These are phyloP conservation scores for Pristionchus exspectatus DNA, from an alignment of 2,888 invertebrate genomes.

Conservation along the genomic window DNA sequence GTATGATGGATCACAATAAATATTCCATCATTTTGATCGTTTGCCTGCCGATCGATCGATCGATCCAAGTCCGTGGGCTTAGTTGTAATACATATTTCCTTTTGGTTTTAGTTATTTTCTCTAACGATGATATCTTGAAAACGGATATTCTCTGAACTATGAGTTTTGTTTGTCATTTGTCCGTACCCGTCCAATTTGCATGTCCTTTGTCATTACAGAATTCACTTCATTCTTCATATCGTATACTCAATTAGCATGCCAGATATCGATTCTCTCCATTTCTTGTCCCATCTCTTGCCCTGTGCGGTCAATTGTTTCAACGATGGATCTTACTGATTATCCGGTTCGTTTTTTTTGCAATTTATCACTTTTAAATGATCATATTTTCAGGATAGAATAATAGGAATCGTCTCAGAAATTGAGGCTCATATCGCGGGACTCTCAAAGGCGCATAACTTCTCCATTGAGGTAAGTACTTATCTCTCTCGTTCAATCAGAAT, in stretches of 20 bases:
- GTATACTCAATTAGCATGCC: constrained; percentile 34
- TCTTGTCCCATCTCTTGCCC: neutral
- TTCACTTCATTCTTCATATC: neutral
- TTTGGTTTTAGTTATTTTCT: neutral
- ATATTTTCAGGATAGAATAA: constrained; percentile 43
- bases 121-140: neutral
- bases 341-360: neutral
- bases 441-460: constrained; percentile 42
- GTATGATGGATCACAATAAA: neutral
- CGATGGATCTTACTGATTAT: constrained; percentile 36
- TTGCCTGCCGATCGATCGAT: too few relatives aligned
- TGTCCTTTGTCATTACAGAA: neutral
- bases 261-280: constrained; percentile 28
- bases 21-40: too few relatives aligned
- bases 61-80: too few relatives aligned
- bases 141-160: neutral
- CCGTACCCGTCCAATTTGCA: neutral
- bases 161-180: neutral
- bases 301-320: neutral
- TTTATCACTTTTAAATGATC: neutral
- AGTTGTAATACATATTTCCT: too few relatives aligned
- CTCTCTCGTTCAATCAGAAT: neutral
- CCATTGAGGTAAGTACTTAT: neutral
- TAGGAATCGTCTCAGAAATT: constrained; percentile 33
- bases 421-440: constrained; percentile 33